Base-by-base conservation (phyloP, 2,888 invertebrate species). In the Parapristionchus giblindavisi region DNA sequence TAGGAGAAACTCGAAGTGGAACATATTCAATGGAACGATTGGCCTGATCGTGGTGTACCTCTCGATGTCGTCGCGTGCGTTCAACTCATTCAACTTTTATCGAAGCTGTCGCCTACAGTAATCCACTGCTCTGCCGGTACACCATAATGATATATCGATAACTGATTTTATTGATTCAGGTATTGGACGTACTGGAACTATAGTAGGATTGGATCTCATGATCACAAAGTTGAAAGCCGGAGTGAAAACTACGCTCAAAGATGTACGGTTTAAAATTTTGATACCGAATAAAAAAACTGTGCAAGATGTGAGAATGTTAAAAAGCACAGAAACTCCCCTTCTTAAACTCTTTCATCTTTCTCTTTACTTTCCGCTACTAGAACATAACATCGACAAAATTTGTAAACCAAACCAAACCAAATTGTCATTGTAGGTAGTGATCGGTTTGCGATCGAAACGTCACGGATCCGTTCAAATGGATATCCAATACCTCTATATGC, bases 31-130 rank as follows among this genome's bases (percentile, higher is more conserved):
- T 85, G 85, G 84, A 80, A 78, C 48, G 83, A 81, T 32, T 85
- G 85, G 84, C 84, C 83, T 14, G 85, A 84, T 77, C 79, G 84
- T 32, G 82, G 84, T 32, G 84, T 85, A 29, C 85, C 85, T 14
- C 38, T 43, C 1, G 61, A 60, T 36, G 63, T 56, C 24, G 5
- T 17, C 63, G 48, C 73, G 3, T 51, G 51, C 21, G 40, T 73
- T 24, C 1, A 24, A 3, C 63, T 73, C 29, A 51, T 73, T 24
- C 17, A 34, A 1, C 51, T 68, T 27, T 52, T 52, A n/a, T 32
- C 24, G 11, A 68, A 68, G 43, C 21, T 68, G 17, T 27, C 77
- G 21, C 83, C 85, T 3, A 74, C 78, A 36, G 75, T 83, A 29
- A 79, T 84, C 21, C 85, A 85, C 60, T 85, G 85, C 70, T 84